Base-by-base conservation (phyloP, 2,113 vertebrate genomes). In the Podarcis cretensis region DNA sequence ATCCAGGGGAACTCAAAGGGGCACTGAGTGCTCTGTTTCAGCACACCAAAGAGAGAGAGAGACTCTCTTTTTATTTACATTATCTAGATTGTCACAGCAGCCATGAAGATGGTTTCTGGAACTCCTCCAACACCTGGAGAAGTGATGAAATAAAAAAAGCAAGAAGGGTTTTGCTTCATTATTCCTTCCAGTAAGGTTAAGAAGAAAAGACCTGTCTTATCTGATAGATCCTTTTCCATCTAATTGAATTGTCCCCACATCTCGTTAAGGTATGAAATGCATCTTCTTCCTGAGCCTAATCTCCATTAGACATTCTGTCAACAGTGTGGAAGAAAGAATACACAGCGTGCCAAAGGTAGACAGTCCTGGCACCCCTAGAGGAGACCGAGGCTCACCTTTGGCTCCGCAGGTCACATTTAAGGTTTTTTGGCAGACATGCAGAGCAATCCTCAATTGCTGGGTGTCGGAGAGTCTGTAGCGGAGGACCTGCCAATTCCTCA, bases 61-160 rank as follows among this genome's bases (percentile, higher is more conserved):
- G 21, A 14, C 16, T 82, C 76, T 82, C 12, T 43, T 4, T 89
- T 75, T 85, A 27, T 78, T 68, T 71, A 32, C 48, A 54, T 48
- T 85, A 63, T 77, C 76, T 77, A 63, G 27, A 83, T 68, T 71
- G 59, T 78, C 73, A 78, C 71, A 83, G n/a, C 25, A 76, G 54
- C n/a, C 59, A 35, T 30, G 69, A 59, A 83, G 27, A 83, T 77
- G 59, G 59, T 75, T 83, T 83, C 71, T 90, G 84, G 84, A 86
- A 87, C 37, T 69, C 5, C 43, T 90, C 89, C 89, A 83, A 76
- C 63, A 57, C 32, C 25, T 86, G 89, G 25, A 57, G 18, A 86
- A 86, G 54, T 23, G 5, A 84, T 77, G 73, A 63, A 84, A 88
- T 37, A 43, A 81, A 81, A 79, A 13, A 63, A 48, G 27, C 54